Percentiles rank a stretch among this genome's conserved stretches.
These are phyloP conservation scores for Coelopa pilipes DNA, from an alignment of 2,888 invertebrate genomes.

Conservation along the genomic window DNA sequence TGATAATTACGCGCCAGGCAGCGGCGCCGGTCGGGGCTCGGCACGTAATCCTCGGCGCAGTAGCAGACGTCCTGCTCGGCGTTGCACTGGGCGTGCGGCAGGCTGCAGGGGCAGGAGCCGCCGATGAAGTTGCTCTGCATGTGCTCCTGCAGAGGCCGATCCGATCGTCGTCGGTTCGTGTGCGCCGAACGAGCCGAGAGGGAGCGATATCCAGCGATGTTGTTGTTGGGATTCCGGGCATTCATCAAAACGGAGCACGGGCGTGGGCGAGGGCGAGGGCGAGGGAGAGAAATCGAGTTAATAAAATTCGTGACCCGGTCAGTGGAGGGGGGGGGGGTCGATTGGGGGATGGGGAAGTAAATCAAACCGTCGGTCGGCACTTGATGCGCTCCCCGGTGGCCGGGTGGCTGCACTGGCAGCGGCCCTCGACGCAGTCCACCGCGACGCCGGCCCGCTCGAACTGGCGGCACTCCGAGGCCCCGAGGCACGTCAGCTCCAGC, in stretches of 20 bases:
- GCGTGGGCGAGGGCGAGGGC: background rate
- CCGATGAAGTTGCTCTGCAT: constrained; percentile 59
- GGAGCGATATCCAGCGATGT: background rate
- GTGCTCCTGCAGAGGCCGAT: constrained; percentile 41
- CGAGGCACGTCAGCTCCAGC: constrained; percentile 54
- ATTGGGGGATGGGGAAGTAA: constrained; percentile 8
- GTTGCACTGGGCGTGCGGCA: constrained; percentile 54
- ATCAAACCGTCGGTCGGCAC: constrained; percentile 54
- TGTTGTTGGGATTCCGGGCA: background rate
- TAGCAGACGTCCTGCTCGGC: constrained; percentile 51
- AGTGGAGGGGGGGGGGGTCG: too few species aligned
- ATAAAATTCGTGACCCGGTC: too few species aligned
- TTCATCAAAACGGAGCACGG: background rate
- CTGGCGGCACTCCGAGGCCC: constrained; percentile 51
- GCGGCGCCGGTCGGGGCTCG: constrained; percentile 58
- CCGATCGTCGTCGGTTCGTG: too few species aligned
- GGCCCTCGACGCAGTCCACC: constrained; percentile 48
- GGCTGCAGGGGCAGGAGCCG: constrained; percentile 58
- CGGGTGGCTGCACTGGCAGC: constrained; percentile 51
- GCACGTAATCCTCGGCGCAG: constrained; percentile 49
- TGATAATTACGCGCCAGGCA: constrained; percentile 54
- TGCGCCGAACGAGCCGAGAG: too few species aligned
- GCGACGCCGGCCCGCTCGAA: constrained; percentile 47
- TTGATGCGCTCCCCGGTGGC: constrained; percentile 41
- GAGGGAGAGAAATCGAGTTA: constrained; percentile 16